These are phyloP conservation scores for Salvelinus sp. DNA, from an alignment of 2,113 vertebrate genomes.

Conservation along the genomic window DNA sequence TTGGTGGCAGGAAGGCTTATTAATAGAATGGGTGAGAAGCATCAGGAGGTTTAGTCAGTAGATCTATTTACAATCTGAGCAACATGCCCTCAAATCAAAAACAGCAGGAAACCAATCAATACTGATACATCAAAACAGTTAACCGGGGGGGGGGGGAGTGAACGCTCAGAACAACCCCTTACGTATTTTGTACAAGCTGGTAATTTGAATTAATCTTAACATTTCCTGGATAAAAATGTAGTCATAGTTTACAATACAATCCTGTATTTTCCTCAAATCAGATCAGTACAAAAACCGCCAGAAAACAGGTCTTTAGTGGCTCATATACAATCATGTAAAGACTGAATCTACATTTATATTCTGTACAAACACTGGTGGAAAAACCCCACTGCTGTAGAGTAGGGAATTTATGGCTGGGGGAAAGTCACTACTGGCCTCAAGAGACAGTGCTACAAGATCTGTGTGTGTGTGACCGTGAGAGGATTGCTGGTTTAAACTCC, in stretches of 20 bases:
- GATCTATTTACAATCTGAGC: constrained; percentile 73
- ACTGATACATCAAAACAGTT: constrained; percentile 78
- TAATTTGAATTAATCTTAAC: constrained; percentile 81
- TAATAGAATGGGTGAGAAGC: constrained; percentile 56
- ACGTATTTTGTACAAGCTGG: constrained; percentile 86
- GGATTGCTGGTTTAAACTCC: constrained; percentile 68
- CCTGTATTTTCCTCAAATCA: constrained; percentile 81
- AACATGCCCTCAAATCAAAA: constrained; percentile 77
- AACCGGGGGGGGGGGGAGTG: constrained; percentile 80
- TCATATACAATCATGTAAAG: constrained; percentile 98
- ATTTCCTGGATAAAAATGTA: constrained; percentile 87
- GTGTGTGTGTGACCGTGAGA: constrained; percentile 76
- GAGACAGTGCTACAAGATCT: constrained; percentile 90
- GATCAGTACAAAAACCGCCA: constrained; percentile 92
- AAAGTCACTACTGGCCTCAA: constrained; percentile 85
- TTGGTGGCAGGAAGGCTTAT: constrained; percentile 29
- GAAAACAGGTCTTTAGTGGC: constrained; percentile 93
- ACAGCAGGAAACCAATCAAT: constrained; percentile 52
- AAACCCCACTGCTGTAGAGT: constrained; percentile 81
- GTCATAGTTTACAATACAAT: constrained; percentile 98
- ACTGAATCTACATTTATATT: constrained; percentile 88
- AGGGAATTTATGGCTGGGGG: constrained; percentile 79
- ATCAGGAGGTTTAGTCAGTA: constrained; percentile 48
- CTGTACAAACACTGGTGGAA: constrained; percentile 94
- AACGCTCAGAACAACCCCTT: constrained; percentile 88